Evolutionary conservation across 2,888 invertebrate species (phyloP).

Genomic region (Drosophila atroscutellata): DNA sequence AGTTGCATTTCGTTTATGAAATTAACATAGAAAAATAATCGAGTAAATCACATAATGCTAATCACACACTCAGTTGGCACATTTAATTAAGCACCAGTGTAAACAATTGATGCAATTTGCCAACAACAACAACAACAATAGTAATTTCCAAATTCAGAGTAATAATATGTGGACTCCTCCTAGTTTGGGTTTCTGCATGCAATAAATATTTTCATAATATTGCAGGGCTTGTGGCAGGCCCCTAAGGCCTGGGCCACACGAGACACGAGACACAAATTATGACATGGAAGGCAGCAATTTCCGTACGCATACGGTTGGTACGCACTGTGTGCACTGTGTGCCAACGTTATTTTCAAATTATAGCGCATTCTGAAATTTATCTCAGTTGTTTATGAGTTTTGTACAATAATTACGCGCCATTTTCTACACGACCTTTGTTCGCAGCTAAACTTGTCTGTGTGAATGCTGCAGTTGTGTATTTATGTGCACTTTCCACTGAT

Average conservation of each 20-base stretch:
- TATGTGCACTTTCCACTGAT: constrained; percentile 22
- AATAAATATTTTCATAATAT: constrained; percentile 70
- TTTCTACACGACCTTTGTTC: constrained; percentile 6
- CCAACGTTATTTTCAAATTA: constrained; percentile 67
- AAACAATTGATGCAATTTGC: constrained; percentile 68
- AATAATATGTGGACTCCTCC: constrained; percentile 20
- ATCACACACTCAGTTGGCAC: constrained; percentile 54
- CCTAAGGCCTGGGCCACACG: constrained; percentile 12
- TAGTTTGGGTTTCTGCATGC: constrained; percentile 49
- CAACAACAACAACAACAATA: constrained; percentile 33
- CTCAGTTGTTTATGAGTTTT: constrained; percentile 67
- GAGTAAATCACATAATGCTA: constrained; percentile 33
- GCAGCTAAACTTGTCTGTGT: neutral
- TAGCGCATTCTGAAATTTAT: constrained; percentile 73
- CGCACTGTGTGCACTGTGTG: constrained; percentile 10
- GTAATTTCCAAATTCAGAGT: constrained; percentile 12
- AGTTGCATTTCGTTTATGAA: constrained; percentile 13
- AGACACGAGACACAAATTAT: constrained; percentile 52
- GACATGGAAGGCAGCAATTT: constrained; percentile 49
- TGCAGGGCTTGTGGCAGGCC: constrained; percentile 41
- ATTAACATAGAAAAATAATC: constrained; percentile 19
- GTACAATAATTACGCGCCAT: constrained; percentile 40
- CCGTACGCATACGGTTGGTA: constrained; percentile 22
- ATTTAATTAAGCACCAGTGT: constrained; percentile 67
- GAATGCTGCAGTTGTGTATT: neutral